A percentile compares a stretch with the other conserved stretches of the same genome.
These are phyloP conservation scores for Sinodicranocentrus sp. DNA, from an alignment of 2,888 invertebrate species.

Conservation along the genomic window DNA sequence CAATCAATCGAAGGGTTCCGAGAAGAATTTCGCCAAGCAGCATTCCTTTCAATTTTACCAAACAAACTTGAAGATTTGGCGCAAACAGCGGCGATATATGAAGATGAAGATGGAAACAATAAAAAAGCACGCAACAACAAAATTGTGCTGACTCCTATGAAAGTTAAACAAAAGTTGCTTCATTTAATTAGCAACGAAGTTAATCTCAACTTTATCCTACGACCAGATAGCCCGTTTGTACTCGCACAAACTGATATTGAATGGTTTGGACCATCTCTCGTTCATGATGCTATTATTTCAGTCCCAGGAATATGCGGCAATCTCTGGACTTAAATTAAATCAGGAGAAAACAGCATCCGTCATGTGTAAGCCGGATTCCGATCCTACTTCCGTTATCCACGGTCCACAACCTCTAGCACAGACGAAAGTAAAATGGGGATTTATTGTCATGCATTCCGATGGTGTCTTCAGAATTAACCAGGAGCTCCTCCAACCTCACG, in stretches of 20 bases:
- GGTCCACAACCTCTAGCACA: conserved; percentile 66
- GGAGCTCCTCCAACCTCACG: conserved; percentile 33
- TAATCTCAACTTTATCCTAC: conserved; percentile 53
- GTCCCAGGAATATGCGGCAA: conserved; percentile 44
- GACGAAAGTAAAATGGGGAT: conserved; percentile 67
- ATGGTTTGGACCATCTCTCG: conserved; percentile 70
- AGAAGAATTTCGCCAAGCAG: conserved; percentile 38
- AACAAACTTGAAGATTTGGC: conserved; percentile 41
- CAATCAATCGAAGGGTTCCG: conserved; percentile 58
- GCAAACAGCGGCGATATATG: conserved; percentile 2
- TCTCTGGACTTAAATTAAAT: conserved; percentile 66
- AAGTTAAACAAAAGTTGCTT: conserved; percentile 64
- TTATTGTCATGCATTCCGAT: conserved; percentile 64
- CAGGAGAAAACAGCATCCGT: conserved; percentile 67
- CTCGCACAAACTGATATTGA: conserved; percentile 71
- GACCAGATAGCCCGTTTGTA: conserved; percentile 45
- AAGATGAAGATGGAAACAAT: conserved; percentile 11
- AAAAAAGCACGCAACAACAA: neutral
- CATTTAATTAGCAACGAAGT: conserved; percentile 69
- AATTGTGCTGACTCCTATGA: conserved; percentile 30
- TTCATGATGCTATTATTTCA: conserved; percentile 60
- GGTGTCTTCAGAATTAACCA: conserved; percentile 66
- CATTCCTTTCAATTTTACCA: conserved; percentile 64
- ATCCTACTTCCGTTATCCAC: neutral
- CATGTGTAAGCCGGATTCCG: conserved; percentile 10